Evolutionary conservation across 1,140 invertebrate species (phyloP), one percentile per base, ranked within the genome.

Genomic region (Cydia pomonella): DNA sequence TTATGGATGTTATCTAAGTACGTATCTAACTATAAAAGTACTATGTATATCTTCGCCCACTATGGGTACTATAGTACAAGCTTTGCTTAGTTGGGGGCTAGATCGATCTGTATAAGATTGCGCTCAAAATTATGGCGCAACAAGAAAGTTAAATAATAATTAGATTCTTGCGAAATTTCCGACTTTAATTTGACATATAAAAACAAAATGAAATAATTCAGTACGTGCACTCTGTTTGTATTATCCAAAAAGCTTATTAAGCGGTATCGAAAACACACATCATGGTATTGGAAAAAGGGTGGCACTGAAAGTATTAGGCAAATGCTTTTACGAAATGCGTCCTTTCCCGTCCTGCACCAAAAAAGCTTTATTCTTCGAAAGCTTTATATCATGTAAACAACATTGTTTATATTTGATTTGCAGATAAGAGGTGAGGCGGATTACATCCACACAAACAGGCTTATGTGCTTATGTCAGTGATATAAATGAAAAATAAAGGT

Each of bases 361-460:
- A 50, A 47, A 18, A 18, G n/a, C 53, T 59, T 59, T 23, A 59
- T n/a, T 18, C 53, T 69, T 18, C 64, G 64, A 18, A 33, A 33
- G 64, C 64, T 69, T 69, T 69, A 69, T 69, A 69, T 38, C 64
- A 69, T 69, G 29, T 38, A 69, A 69, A 69, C 64, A 69, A 69
- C 27, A 38, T 41, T 86, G 84, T 84, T 84, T 83, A 79, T 83
- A 80, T 84, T 84, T 82, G 83, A 86, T 86, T 84, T 80, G 74
- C 73, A 80, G 78, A 84, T 86, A 78, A 84, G 78, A 75, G 79
- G 76, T 79, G 75, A 23, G 62, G 29, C 29, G 63, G 66, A 47
- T 53, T 74, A 25, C 47, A 27, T n/a, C 16, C 64, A 44, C 23
- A 75, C 77, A 89, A 89, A 87, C 85, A 87, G 73, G 85, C 83